A percentile compares a stretch with the other conserved stretches of the same genome.
Evolutionary conservation across 2,888 invertebrate genomes (phyloP).

Genomic region (Agrochola litura): DNA sequence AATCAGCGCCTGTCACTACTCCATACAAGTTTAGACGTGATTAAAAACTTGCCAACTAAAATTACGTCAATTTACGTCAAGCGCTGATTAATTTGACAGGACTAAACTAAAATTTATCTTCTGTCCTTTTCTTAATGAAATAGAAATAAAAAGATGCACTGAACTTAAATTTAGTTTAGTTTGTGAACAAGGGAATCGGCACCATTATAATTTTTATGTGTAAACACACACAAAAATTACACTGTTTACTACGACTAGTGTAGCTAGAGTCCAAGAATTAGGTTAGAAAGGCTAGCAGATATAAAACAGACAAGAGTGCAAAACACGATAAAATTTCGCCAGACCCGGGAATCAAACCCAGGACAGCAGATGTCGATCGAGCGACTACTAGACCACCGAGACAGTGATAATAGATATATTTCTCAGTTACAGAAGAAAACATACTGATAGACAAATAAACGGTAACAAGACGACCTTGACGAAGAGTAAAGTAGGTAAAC

Average conservation of each 20-base stretch:
- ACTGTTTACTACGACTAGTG: neutral
- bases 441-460: neutral
- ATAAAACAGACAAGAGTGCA: neutral
- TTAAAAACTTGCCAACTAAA: no score
- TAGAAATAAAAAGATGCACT: no score
- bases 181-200: no score
- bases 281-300: neutral
- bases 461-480: neutral
- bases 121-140: no score
- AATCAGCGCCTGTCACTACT: no score
- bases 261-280: neutral
- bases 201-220: no score
- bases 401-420: neutral
- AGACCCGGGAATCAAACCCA: neutral
- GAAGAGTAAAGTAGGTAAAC: neutral
- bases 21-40: no score
- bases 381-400: neutral
- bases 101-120: no score
- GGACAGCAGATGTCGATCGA: neutral
- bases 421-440: neutral
- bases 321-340: neutral
- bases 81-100: no score
- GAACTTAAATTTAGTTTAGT: no score
- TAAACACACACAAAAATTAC: no score
- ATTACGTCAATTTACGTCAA: no score